Percentiles rank a stretch among this genome's conserved stretches.
Conservation (phyloP, 2,797 vertebrate genomes). For the Sebastes aleutianus region DNA sequence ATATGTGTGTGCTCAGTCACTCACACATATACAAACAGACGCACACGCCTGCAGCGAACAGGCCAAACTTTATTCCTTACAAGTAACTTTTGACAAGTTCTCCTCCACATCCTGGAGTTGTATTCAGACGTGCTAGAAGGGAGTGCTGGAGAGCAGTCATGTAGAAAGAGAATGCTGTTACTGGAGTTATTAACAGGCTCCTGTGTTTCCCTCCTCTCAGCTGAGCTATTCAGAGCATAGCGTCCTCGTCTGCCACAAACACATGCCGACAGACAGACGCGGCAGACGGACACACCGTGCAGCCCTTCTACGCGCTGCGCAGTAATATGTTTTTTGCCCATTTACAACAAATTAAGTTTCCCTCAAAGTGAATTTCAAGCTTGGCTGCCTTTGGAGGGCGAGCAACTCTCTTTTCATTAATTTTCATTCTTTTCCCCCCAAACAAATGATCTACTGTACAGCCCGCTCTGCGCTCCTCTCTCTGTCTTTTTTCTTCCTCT, state of each 20-base stretch:
- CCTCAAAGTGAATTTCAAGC: constrained; percentile 99
- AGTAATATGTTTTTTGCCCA: constrained; percentile 97
- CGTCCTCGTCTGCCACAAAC: constrained; percentile 78
- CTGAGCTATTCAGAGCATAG: constrained; percentile 81
- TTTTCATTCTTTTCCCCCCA: constrained; percentile 86
- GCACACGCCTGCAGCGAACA: constrained; percentile 34
- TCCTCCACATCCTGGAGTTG: constrained; percentile 64
- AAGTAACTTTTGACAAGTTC: constrained; percentile 75
- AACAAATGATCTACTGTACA: constrained; percentile 94
- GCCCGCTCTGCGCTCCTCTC: constrained; percentile 83
- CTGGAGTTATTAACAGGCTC: constrained; percentile 81
- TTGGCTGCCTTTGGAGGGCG: constrained; percentile 90
- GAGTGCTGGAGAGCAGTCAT: constrained; percentile 73
- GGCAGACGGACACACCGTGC: constrained; percentile 73
- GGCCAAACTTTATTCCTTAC: constrained; percentile 54
- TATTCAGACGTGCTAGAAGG: constrained; percentile 65
- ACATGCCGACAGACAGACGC: constrained; percentile 73
- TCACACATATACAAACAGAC: background rate
- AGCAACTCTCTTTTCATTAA: constrained; percentile 97
- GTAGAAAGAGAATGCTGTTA: constrained; percentile 81
- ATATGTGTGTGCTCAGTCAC: background rate
- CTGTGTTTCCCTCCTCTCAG: constrained; percentile 79
- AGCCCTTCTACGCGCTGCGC: constrained; percentile 73
- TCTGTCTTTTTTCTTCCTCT: constrained; percentile 54
- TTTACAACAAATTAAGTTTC: constrained; percentile 99